Evolutionary conservation across 2,888 invertebrate species (phyloP).

Genomic region (Andrena dorsata): DNA sequence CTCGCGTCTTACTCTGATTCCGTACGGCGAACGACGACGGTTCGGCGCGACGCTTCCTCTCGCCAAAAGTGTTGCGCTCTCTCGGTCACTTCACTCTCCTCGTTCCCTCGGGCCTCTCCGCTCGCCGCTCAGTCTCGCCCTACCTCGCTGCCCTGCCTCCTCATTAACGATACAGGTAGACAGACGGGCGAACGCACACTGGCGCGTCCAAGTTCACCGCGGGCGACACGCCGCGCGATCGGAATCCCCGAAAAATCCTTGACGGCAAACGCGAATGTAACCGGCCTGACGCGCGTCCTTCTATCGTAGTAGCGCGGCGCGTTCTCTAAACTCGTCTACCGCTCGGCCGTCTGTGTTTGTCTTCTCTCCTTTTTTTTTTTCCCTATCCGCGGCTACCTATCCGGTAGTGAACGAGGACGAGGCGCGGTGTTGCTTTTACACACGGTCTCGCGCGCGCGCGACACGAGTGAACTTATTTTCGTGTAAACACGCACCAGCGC

Average conservation of each 20-base stretch:
- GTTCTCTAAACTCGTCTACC: background rate
- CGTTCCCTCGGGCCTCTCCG: constrained; percentile 46
- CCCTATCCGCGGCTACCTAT: constrained; percentile 37
- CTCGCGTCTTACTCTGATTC: constrained; percentile 43
- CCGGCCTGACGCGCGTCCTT: constrained; percentile 6
- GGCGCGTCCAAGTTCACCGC: constrained; percentile 28
- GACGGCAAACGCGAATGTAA: constrained; percentile 15
- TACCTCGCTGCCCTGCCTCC: constrained; percentile 44
- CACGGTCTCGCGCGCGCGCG: constrained; percentile 33
- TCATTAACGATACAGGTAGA: constrained; percentile 51
- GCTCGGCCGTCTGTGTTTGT: background rate
- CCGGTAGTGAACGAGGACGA: constrained; percentile 44
- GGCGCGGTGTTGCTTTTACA: constrained; percentile 39
- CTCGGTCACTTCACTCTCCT: constrained; percentile 74
- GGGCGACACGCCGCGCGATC: background rate
- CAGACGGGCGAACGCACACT: constrained; percentile 3
- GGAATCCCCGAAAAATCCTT: constrained; percentile 19
- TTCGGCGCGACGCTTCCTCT: constrained; percentile 55
- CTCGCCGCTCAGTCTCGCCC: constrained; percentile 52
- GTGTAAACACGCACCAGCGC: constrained; percentile 60
- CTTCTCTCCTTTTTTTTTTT: constrained; percentile 17
- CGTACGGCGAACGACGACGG: constrained; percentile 30
- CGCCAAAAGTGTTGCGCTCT: constrained; percentile 65
- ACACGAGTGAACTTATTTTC: constrained; percentile 52
- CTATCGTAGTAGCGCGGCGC: background rate